Evolutionary conservation across 2,113 vertebrate genomes (phyloP).

Genomic region (Progne subis): DNA sequence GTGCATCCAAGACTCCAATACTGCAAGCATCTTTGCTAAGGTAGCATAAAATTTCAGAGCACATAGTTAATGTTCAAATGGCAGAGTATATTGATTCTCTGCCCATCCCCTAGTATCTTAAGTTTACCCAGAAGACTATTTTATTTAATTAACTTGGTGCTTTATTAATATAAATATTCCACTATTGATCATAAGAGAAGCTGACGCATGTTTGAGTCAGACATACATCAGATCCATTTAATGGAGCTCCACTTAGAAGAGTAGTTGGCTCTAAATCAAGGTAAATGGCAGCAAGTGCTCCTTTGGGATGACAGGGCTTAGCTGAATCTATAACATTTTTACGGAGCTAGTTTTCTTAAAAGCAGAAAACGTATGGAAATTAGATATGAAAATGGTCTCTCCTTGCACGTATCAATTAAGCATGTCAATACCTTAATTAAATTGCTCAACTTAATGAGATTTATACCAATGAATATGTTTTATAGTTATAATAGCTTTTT

Average conservation of each 20-base stretch:
- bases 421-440: conserved; percentile 99
- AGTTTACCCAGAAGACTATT: conserved; percentile 85
- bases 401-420: conserved; percentile 96
- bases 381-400: conserved; percentile 88
- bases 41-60: conserved; percentile 77
- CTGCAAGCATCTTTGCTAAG: conserved; percentile 56
- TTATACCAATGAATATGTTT: conserved; percentile 96
- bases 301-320: conserved; percentile 80
- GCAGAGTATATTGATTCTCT: conserved; percentile 77
- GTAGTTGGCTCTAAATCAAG: conserved; percentile 87
- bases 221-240: conserved; percentile 83
- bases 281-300: conserved; percentile 90
- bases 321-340: conserved; percentile 83
- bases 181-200: conserved; percentile 92
- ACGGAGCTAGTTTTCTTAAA: conserved; percentile 73
- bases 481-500: conserved; percentile 99
- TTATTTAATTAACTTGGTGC: conserved; percentile 95
- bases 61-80: conserved; percentile 80
- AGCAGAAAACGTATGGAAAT: conserved; percentile 88
- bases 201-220: conserved; percentile 85
- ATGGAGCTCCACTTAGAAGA: conserved; percentile 76
- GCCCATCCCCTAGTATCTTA: conserved; percentile 83
- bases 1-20: conserved; percentile 20
- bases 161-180: conserved; percentile 99
- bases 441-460: conserved; percentile 97